These are phyloP conservation scores for Aporrectodea caliginosa DNA, from an alignment of 1,140 invertebrate species.

Conservation along the genomic window DNA sequence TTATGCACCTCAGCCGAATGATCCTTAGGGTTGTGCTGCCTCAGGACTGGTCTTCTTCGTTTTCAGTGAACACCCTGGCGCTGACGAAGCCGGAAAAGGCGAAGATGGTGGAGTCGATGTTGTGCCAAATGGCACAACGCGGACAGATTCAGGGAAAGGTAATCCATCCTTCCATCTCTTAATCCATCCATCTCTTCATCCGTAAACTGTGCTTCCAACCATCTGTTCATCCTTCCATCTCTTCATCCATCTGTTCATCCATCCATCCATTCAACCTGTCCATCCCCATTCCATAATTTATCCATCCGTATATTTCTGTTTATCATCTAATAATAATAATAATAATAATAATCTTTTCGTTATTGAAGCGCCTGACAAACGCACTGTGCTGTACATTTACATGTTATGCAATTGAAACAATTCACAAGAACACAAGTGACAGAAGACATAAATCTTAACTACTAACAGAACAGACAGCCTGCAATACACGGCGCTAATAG, in stretches of 20 bases:
- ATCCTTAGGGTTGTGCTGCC: conserved; percentile 35
- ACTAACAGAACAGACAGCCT: no score
- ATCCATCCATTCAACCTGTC: no score
- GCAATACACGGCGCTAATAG: no score
- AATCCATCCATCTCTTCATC: not conserved
- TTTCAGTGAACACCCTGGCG: conserved; percentile 85
- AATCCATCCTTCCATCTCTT: conserved; percentile 5
- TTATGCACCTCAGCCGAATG: no score
- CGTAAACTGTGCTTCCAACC: not conserved
- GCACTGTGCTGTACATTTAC: no score
- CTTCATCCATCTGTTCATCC: not conserved
- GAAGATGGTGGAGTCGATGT: conserved; percentile 85
- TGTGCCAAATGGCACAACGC: conserved; percentile 76
- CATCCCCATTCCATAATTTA: no score
- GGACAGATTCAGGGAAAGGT: conserved; percentile 55
- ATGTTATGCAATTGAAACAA: no score
- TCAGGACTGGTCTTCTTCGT: conserved; percentile 11
- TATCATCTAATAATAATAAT: no score
- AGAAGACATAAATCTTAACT: no score
- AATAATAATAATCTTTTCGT: no score
- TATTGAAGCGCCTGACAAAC: no score
- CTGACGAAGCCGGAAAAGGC: conserved; percentile 93
- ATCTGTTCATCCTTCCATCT: not conserved
- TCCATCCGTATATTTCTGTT: not conserved
- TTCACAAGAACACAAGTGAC: no score